phyloP scores from a whole-genome alignment of 1,140 invertebrate species.

The Drosophila santomea region DNA sequence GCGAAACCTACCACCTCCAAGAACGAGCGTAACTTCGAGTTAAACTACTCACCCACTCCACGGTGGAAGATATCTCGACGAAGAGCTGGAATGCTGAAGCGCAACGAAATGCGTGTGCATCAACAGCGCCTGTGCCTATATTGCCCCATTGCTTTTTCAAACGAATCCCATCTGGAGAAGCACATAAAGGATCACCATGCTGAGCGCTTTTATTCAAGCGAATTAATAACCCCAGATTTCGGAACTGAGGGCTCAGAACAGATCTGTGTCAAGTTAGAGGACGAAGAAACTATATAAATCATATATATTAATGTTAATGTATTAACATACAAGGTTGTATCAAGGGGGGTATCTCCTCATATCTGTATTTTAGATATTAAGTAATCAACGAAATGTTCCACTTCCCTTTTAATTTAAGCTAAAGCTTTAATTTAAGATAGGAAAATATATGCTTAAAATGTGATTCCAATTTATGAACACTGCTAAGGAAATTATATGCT shows the following conservation, averaged over 20 bases:
- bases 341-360: neutral
- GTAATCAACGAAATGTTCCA: too few relatives aligned
- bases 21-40: neutral
- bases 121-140: neutral
- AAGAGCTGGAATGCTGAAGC: neutral
- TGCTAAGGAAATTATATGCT: too few relatives aligned
- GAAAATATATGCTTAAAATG: too few relatives aligned
- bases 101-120: neutral
- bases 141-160: slow-evolving; percentile 5
- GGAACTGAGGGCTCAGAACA: neutral
- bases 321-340: neutral
- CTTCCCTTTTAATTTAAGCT: too few relatives aligned
- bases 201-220: neutral
- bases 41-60: neutral
- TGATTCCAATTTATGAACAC: too few relatives aligned
- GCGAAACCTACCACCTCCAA: neutral
- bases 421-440: too few relatives aligned
- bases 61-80: neutral
- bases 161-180: slow-evolving; percentile 4
- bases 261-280: neutral
- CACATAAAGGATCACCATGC: slow-evolving; percentile 1
- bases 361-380: too few relatives aligned
- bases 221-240: neutral
- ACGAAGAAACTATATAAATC: neutral
- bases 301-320: neutral